Base-by-base conservation (phyloP, 2,797 vertebrate genomes). In the Remorina albescens region DNA sequence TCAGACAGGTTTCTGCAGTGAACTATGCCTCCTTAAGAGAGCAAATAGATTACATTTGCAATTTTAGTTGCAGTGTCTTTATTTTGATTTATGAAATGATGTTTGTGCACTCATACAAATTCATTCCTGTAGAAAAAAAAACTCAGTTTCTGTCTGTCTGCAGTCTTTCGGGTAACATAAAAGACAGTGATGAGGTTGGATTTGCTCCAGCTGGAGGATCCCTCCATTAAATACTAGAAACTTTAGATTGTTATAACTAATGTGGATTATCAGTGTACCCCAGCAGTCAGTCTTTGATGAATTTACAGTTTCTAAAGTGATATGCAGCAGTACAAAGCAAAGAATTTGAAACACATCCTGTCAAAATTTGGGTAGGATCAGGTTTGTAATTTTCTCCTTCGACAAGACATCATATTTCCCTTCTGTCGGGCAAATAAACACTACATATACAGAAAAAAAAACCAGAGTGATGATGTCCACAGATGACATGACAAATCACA, bases 1-100 rank as follows among this genome's bases (percentile, higher is more conserved):
- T 71, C 65, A 80, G 67, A 82, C 42, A 42, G 62, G 28, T 61
- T 34, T 80, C 25, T 50, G 50, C 55, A 60, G 51, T 77, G 59
- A 75, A 74, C 54, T 58, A 25, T 44, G 30, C 21, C 59, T 83
- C 57, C 57, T 71, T 54, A n/a, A 67, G 26, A 75, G 54, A 83
- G 54, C 36, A 68, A 56, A 64, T 71, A 63, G 8, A 49, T 26
- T 65, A 16, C 25, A 46, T 73, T 77, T 37, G 82, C 28, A 54
- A 55, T 74, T 78, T 25, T 39, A 67, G 61, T 63, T 58, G 55
- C 11, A 21, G 21, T 62, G 36, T 77, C 50, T 49, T 57, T 41
- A 58, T 65, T 74, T 53, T 63, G 39, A 73, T 78, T 69, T 36
- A 58, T 53, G 37, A 54, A 77, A 63, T 60, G 6, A 64, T 76